Evolutionary conservation across 2,113 vertebrate species (phyloP).

Genomic region (Phocoena phocoena): DNA sequence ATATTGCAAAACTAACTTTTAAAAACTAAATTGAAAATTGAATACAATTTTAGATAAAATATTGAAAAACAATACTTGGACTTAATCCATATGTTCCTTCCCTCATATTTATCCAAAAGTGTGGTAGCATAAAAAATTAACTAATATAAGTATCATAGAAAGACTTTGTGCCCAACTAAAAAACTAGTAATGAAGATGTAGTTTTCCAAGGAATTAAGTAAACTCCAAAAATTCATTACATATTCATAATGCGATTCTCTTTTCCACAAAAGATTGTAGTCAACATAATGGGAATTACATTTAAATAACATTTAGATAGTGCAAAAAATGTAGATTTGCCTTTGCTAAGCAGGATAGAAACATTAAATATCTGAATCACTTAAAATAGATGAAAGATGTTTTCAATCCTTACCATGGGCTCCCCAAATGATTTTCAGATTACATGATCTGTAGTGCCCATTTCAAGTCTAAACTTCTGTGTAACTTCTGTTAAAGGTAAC

Average conservation of each 20-base stretch:
- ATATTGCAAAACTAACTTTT: not conserved
- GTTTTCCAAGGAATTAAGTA: conserved; percentile 3
- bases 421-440: not conserved
- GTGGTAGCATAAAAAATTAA: conserved; percentile 16
- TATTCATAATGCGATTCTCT: not conserved
- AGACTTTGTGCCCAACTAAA: not conserved
- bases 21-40: not conserved
- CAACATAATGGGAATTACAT: conserved; percentile 12
- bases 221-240: not conserved
- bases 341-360: not conserved
- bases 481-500: not conserved
- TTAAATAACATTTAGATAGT: conserved; percentile 28
- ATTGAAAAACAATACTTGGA: not conserved
- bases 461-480: not conserved
- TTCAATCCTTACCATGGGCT: not conserved
- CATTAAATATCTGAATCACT: not conserved
- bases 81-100: not conserved
- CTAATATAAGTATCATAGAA: not conserved
- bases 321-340: not conserved
- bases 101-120: not conserved
- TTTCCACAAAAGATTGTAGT: not conserved
- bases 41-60: conserved; percentile 43
- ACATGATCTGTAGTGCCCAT: not conserved
- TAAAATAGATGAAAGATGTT: conserved; percentile 13
- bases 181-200: not conserved